Evolutionary conservation across 2,797 vertebrate genomes (phyloP), one percentile per base, ranked within the genome.

Genomic region (Setipinna tenuifilis): DNA sequence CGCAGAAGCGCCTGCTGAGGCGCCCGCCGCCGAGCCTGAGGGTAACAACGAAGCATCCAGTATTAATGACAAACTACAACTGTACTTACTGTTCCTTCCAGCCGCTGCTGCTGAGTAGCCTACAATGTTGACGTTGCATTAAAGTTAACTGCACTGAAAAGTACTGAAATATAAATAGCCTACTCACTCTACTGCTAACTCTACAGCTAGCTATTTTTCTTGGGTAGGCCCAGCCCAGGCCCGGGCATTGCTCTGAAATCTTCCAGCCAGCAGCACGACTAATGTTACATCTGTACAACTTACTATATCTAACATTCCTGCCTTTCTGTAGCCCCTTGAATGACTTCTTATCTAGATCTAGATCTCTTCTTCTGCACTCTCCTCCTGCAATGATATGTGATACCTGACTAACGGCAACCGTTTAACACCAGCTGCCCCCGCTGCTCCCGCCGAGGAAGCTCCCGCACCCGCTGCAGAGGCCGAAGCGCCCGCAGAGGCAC

Each of bases 361-460:
- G 44, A 86, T 4, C 83, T 48, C 82, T 57, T 85, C 87, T 48
- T 83, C 61, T 85, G 87, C 78, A 50, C 57, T 81, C 6, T n/a
- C n/a, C n/a, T 61, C 82, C 81, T 88, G 68, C 68, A 75, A 41
- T 75, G 41, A 41, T 75, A 19, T 75, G 68, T 75, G 28, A 25
- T 28, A 23, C 65, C 14, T 78, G 31, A 44, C 71, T 44, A 78
- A 78, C 31, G 31, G n/a, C 57, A 59, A 90, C 89, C 87, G 44
- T 89, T 10, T 92, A 89, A 90, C 61, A 87, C 87, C 85, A 91
- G 89, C 88, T 25, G 87, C 58, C 81, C 78, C 88, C 41, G 82
- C 87, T 61, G 88, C 88, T n/a, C n/a, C n/a, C 65, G 14, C 84
- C 25, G 85, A 90, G 3, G 90, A 89, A 85, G 83, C 84, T 7